A percentile compares a stretch with the other conserved stretches of the same genome.
These are phyloP conservation scores for Eupithecia insigniata DNA, from an alignment of 2,888 invertebrate species.

Conservation along the genomic window DNA sequence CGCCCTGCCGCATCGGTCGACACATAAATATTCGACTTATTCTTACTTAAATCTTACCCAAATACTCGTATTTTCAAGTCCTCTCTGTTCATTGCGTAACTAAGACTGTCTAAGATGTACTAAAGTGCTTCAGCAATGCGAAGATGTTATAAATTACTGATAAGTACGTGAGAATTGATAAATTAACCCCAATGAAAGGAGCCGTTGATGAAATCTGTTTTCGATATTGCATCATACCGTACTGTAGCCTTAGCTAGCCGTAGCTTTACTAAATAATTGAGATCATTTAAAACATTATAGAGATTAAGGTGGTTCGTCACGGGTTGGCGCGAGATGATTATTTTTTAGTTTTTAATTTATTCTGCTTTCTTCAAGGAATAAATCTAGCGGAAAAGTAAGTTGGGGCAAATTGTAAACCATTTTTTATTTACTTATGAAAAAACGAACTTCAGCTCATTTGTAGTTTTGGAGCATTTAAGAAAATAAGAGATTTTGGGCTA, in stretches of 20 bases:
- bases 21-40: background rate
- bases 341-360: too few species aligned
- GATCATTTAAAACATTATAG: background rate
- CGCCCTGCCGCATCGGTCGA: too few species aligned
- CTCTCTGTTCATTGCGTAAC: conserved; percentile 8
- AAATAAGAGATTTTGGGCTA: too few species aligned
- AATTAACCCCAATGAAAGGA: conserved; percentile 65
- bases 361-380: too few species aligned
- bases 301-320: too few species aligned
- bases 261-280: background rate
- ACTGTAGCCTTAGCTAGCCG: conserved; percentile 28
- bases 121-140: conserved; percentile 18
- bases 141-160: conserved; percentile 29
- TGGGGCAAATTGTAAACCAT: too few species aligned
- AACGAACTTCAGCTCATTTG: too few species aligned
- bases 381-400: too few species aligned
- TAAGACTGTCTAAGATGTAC: conserved; percentile 11
- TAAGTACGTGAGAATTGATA: conserved; percentile 48
- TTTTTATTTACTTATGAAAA: too few species aligned
- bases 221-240: conserved; percentile 73
- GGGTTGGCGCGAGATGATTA: too few species aligned
- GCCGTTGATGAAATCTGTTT: conserved; percentile 67
- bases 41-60: conserved; percentile 22
- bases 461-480: too few species aligned
- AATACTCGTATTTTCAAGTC: conserved; percentile 20